A percentile compares a stretch with the other conserved stretches of the same genome.
Conservation (phyloP, 2,113 vertebrate species). For the Eonycteris spelaea region DNA sequence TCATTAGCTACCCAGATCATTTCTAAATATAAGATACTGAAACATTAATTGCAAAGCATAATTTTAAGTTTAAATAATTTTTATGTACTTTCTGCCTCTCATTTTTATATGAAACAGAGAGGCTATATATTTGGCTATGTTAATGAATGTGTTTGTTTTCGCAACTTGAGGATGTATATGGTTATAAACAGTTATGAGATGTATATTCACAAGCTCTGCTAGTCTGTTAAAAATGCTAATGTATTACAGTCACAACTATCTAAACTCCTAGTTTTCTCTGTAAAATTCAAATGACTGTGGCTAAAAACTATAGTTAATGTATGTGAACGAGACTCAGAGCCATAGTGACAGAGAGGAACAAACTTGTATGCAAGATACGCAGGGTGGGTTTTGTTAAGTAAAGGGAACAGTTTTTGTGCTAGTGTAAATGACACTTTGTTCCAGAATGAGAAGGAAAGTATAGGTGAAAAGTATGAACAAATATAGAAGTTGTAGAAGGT, state of each 20-base stretch:
- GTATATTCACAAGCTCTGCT: not conserved
- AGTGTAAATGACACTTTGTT: not conserved
- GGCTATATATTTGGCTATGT: not conserved
- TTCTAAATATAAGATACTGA: not conserved
- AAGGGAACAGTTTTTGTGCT: not conserved
- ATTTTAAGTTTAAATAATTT: not conserved
- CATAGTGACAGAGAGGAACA: not conserved
- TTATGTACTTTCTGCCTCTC: not conserved
- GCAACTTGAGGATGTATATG: not conserved
- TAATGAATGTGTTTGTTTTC: not conserved
- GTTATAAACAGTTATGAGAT: not conserved
- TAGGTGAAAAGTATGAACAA: not conserved
- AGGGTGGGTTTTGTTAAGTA: not conserved
- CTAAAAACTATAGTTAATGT: not conserved
- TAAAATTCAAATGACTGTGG: not conserved
- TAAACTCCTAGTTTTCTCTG: not conserved
- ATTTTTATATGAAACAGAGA: not conserved
- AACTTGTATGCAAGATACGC: not conserved
- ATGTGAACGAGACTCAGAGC: not conserved
- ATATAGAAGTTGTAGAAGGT: not conserved
- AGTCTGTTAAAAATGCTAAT: not conserved
- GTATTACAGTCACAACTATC: not conserved
- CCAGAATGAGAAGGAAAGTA: not conserved
- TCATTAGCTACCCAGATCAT: not conserved
- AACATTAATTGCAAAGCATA: not conserved